phyloP scores from a whole-genome alignment of 2,888 invertebrate species.

The Chrysolina oricalcia region DNA sequence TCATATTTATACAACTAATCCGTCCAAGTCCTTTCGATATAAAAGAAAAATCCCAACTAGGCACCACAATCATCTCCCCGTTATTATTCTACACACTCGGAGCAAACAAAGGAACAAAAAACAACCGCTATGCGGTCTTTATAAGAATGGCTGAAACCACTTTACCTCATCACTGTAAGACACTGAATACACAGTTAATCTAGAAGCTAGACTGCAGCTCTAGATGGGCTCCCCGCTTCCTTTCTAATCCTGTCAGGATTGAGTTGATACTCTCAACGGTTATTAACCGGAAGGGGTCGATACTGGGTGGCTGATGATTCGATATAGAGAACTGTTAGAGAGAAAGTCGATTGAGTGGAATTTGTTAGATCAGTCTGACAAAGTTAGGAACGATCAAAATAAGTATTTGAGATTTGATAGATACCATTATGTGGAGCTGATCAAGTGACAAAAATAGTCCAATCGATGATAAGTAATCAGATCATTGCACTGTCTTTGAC shows the following conservation, averaged over 20 bases:
- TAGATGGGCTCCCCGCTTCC: slow-evolving; percentile 39
- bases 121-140: background rate
- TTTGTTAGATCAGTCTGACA: too few relatives aligned
- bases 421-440: too few relatives aligned
- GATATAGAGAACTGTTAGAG: background rate
- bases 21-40: too few relatives aligned
- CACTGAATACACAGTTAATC: slow-evolving; percentile 48
- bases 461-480: too few relatives aligned
- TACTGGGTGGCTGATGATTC: background rate
- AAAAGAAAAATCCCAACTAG: background rate
- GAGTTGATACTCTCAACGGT: slow-evolving; percentile 47
- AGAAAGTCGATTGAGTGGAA: background rate
- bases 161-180: slow-evolving; percentile 48
- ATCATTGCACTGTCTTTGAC: too few relatives aligned
- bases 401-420: too few relatives aligned
- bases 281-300: slow-evolving; percentile 31
- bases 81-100: background rate
- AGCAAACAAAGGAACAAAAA: background rate
- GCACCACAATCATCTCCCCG: background rate
- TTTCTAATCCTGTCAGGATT: slow-evolving; percentile 47
- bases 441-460: too few relatives aligned
- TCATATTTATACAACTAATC: too few relatives aligned
- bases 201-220: slow-evolving; percentile 43
- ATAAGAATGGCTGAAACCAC: slow-evolving; percentile 47
- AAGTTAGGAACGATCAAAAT: too few relatives aligned